Percentiles rank a stretch among this genome's conserved stretches.
Conservation (phyloP, 2,888 invertebrate genomes). For the Pachycephus smyrnensis region DNA sequence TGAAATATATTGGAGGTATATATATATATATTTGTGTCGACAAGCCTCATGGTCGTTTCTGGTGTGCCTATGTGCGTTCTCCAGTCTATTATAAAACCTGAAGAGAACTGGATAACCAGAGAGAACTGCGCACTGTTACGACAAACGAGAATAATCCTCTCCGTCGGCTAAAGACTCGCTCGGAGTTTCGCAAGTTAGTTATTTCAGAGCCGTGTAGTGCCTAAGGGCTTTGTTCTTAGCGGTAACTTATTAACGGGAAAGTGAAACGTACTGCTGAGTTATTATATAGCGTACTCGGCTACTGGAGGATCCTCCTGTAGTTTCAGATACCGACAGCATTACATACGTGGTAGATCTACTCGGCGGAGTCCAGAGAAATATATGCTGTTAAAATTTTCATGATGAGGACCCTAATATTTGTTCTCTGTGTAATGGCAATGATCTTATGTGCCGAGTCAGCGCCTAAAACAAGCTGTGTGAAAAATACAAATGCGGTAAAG, state of each 20-base stretch:
- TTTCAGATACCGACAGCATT: not conserved
- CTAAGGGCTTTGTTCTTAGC: not conserved
- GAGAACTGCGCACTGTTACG: not conserved
- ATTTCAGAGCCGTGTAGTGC: not conserved
- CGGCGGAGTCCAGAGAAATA: not conserved
- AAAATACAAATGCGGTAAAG: conserved; percentile 1
- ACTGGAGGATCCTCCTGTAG: not conserved
- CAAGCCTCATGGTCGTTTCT: not conserved
- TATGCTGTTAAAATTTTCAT: not conserved
- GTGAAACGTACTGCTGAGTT: not conserved
- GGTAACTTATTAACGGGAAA: not conserved
- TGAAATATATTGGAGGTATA: not conserved
- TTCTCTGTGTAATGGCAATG: not conserved
- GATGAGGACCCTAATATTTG: not conserved
- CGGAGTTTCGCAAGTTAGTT: not conserved
- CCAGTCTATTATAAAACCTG: not conserved
- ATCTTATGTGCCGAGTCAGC: not conserved
- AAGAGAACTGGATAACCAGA: not conserved
- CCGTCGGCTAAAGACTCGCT: not conserved
- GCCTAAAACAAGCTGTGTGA: not conserved
- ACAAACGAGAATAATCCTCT: not conserved
- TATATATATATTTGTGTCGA: not conserved
- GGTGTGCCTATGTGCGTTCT: not conserved
- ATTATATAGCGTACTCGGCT: not conserved
- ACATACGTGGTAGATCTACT: not conserved